Evolutionary conservation across 2,888 invertebrate species (phyloP).

Genomic region (Stegana nigrithorax): DNA sequence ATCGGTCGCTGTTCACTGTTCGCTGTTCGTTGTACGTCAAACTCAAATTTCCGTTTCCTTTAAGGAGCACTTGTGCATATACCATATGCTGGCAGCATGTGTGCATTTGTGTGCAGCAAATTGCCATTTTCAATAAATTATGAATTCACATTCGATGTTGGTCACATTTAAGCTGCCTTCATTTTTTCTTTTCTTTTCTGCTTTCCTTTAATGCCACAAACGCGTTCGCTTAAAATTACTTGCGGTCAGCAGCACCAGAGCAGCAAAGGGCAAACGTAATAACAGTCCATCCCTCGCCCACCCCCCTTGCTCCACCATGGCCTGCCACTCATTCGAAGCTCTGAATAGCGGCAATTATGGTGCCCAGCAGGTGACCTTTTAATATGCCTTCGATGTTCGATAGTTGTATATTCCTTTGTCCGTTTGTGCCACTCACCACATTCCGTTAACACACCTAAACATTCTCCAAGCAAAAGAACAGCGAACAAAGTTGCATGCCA

Average conservation of each 20-base stretch:
- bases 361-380: background rate
- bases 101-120: constrained; percentile 22
- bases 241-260: too few species aligned
- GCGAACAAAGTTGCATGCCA: too few species aligned
- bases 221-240: constrained; percentile 5
- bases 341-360: constrained; percentile 1
- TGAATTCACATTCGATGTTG: constrained; percentile 32
- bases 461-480: too few species aligned
- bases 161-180: constrained; percentile 24
- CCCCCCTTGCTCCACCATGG: background rate
- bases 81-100: background rate
- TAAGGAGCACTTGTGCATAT: constrained; percentile 3
- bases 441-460: background rate
- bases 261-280: background rate
- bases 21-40: constrained; percentile 15
- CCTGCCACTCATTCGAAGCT: background rate
- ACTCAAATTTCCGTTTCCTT: constrained; percentile 26
- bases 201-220: background rate
- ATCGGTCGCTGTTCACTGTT: background rate
- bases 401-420: too few species aligned
- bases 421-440: background rate
- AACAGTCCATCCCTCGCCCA: background rate
- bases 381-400: too few species aligned
- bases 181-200: background rate
- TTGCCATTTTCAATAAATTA: constrained; percentile 39